Percentiles rank a stretch among this genome's conserved stretches.
Conservation (phyloP, 2,113 vertebrate genomes). For the Nymphicus hollandicus region DNA sequence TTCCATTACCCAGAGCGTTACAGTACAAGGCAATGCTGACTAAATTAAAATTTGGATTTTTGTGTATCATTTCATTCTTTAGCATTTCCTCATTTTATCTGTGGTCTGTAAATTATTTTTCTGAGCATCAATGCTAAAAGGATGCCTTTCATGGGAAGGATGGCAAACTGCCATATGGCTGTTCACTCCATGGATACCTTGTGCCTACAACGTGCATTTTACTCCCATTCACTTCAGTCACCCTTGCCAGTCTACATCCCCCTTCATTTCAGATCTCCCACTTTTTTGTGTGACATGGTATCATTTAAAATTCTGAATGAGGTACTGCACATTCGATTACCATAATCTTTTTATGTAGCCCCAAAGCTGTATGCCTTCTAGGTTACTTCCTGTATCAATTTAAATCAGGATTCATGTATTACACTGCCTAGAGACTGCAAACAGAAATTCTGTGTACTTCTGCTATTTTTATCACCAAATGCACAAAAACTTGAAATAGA, state of each 20-base stretch:
- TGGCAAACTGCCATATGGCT: background rate
- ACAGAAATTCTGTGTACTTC: background rate
- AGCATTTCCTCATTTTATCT: background rate
- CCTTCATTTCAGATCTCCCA: background rate
- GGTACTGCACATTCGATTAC: background rate
- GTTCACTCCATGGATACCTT: background rate
- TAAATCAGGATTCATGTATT: background rate
- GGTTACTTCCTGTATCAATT: background rate
- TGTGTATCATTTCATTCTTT: background rate
- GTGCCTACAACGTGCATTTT: background rate
- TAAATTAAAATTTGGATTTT: background rate
- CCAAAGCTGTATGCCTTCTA: background rate
- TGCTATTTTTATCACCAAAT: constrained; percentile 22
- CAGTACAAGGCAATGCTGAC: background rate
- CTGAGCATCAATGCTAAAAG: background rate
- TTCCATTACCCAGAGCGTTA: background rate
- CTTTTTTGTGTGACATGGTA: background rate
- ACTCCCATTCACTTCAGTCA: background rate
- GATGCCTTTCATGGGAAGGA: background rate
- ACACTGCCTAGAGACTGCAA: background rate
- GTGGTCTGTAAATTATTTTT: background rate
- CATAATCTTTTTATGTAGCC: background rate
- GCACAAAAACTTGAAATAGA: background rate
- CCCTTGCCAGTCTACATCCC: background rate
- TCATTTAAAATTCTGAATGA: background rate